These are phyloP conservation scores for Rhinogobius similis DNA, from an alignment of 2,113 vertebrate species.

Conservation along the genomic window DNA sequence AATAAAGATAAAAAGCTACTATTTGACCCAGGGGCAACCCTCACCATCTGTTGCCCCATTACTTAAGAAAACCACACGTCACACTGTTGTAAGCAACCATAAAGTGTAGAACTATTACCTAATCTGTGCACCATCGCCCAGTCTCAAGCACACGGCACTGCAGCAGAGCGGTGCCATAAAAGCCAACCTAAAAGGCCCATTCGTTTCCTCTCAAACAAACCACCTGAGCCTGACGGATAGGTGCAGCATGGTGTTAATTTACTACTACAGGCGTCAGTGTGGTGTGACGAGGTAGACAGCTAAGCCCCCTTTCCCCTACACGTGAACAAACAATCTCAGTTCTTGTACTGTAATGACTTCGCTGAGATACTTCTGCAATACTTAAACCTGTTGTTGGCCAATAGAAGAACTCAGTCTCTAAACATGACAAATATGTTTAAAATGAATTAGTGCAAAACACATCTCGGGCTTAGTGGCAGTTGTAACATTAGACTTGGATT, in stretches of 20 bases:
- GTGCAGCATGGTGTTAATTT: conserved; percentile 59
- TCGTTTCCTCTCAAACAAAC: conserved; percentile 63
- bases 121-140: conserved; percentile 41
- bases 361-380: conserved; percentile 45
- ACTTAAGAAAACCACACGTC: conserved; percentile 33
- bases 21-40: neutral
- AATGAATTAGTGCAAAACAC: neutral
- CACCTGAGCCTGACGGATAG: conserved; percentile 60
- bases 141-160: conserved; percentile 46
- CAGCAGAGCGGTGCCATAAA: conserved; percentile 42
- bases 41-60: conserved; percentile 31
- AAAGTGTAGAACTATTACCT: conserved; percentile 54
- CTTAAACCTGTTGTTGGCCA: conserved; percentile 56
- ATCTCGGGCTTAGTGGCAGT: neutral
- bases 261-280: conserved; percentile 45
- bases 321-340: conserved; percentile 10
- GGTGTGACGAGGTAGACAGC: conserved; percentile 41
- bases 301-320: conserved; percentile 14
- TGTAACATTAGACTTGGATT: conserved; percentile 1
- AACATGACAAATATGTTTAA: neutral
- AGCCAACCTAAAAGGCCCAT: conserved; percentile 37
- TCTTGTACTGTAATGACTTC: conserved; percentile 37
- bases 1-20: neutral
- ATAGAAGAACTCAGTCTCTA: conserved; percentile 7
- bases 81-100: conserved; percentile 39